phyloP scores from a whole-genome alignment of 2,888 invertebrate species.

The Rhamphomyia laevipes region DNA sequence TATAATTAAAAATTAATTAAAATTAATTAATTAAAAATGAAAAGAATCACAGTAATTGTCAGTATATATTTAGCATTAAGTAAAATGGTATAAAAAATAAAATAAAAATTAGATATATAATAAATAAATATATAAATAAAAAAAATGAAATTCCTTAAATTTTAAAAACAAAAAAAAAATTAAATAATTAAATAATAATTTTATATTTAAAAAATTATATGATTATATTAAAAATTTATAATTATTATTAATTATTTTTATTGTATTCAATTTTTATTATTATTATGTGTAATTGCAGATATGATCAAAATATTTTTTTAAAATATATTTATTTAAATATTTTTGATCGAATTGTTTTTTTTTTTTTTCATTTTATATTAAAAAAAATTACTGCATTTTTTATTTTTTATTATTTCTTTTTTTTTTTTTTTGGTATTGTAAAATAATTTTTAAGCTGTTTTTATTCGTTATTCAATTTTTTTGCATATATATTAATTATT shows the following conservation, averaged over 20 bases:
- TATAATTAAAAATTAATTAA: too few species aligned
- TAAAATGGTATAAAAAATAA: neutral
- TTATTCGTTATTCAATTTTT: constrained; percentile 1
- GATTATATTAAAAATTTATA: constrained; percentile 19
- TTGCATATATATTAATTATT: neutral
- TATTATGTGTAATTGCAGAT: too few species aligned
- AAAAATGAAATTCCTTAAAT: constrained; percentile 6
- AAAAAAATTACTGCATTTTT: neutral
- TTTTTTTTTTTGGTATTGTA: neutral
- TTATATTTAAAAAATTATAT: constrained; percentile 23
- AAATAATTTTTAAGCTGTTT: constrained; percentile 1
- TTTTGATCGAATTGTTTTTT: constrained; percentile 4
- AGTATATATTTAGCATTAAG: too few species aligned
- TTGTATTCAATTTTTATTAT: too few species aligned
- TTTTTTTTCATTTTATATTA: constrained; percentile 7
- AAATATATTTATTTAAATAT: constrained; percentile 9
- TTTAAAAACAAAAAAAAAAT: constrained; percentile 23
- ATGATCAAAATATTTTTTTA: neutral
- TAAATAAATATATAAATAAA: constrained; percentile 4
- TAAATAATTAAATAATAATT: constrained; percentile 18
- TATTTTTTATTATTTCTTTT: neutral
- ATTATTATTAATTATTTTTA: constrained; percentile 9
- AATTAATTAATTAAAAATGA: neutral
- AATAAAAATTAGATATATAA: constrained; percentile 12
- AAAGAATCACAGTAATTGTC: neutral